phyloP scores from a whole-genome alignment of 2,888 invertebrate species.

The Dolichopus griseipennis region DNA sequence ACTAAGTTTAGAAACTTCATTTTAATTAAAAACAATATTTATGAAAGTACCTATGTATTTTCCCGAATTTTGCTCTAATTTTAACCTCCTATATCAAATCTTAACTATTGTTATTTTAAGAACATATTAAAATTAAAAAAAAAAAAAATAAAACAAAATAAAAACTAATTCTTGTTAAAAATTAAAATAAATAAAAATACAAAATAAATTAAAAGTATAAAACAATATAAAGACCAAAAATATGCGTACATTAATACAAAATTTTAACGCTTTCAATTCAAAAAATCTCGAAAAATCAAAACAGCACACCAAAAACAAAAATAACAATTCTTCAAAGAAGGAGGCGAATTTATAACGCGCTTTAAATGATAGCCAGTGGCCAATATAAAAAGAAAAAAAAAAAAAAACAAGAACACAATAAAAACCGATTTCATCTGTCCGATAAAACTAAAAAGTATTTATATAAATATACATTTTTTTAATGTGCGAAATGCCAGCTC shows the following conservation, averaged over 20 bases:
- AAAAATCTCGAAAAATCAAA: neutral
- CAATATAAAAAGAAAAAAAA: neutral
- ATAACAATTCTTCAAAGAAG: neutral
- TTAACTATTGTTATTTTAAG: no score
- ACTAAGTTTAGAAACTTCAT: no score
- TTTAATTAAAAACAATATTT: no score
- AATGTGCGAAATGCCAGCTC: conserved; percentile 1
- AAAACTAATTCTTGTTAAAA: no score
- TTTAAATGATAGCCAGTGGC: conserved; percentile 7
- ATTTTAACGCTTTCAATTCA: no score
- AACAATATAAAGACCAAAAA: neutral
- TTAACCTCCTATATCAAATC: no score
- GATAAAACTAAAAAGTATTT: neutral
- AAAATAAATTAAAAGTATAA: no score
- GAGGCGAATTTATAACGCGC: neutral
- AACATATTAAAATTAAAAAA: no score
- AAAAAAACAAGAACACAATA: neutral
- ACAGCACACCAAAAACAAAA: neutral
- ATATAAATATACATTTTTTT: neutral
- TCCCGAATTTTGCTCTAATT: no score
- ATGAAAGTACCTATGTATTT: no score
- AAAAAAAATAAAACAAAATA: no score
- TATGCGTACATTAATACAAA: neutral
- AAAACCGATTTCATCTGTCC: neutral
- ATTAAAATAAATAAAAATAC: no score